A percentile compares a stretch with the other conserved stretches of the same genome.
Evolutionary conservation across 2,113 vertebrate species (phyloP).

Genomic region (Hydropotes inermis): DNA sequence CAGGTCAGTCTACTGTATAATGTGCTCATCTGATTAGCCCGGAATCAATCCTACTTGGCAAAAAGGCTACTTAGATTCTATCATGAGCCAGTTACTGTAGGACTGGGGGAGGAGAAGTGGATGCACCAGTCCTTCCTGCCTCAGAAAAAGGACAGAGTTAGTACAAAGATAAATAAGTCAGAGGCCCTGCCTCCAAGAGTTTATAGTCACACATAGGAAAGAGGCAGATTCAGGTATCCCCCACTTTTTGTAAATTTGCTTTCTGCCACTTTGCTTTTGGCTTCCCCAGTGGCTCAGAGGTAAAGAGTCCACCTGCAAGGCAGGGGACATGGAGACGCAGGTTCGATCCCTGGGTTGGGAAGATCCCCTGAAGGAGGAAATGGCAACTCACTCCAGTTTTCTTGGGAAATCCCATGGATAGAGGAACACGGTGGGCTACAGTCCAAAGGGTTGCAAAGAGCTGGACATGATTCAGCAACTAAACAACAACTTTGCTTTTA

Average conservation of each 20-base stretch:
- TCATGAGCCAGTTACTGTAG: neutral
- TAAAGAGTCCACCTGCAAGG: neutral
- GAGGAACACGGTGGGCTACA: neutral
- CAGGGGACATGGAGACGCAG: neutral
- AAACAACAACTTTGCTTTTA: neutral
- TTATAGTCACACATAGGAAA: neutral
- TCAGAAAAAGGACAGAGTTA: neutral
- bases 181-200: neutral
- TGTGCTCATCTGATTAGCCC: constrained; percentile 12
- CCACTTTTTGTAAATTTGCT: neutral
- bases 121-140: neutral
- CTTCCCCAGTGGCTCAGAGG: neutral
- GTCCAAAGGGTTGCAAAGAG: neutral
- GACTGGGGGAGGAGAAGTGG: neutral
- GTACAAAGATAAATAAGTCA: neutral
- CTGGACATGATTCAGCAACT: neutral
- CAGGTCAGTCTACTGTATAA: neutral
- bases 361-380: neutral
- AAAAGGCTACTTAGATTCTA: neutral
- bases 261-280: neutral
- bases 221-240: neutral
- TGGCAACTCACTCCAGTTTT: neutral
- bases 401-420: neutral
- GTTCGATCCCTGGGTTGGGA: neutral
- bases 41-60: constrained; percentile 3